Evolutionary conservation across 2,888 invertebrate species (phyloP), one percentile per base, ranked within the genome.

Genomic region (Drosophila rellima): DNA sequence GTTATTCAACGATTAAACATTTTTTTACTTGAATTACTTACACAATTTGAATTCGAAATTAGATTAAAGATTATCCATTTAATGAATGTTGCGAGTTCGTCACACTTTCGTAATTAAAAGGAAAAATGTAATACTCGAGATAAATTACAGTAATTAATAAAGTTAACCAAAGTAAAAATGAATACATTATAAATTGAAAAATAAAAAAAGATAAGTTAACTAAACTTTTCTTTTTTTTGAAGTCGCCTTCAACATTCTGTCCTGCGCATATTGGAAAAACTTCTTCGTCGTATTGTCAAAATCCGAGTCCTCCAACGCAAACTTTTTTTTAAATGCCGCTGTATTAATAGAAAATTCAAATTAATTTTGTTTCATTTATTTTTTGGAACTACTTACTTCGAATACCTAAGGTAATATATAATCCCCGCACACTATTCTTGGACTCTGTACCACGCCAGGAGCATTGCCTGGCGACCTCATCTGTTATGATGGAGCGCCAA

Each of bases 391-490:
- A 10, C 37, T 6, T 7, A 15, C 15, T 15, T 37, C 15, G 7
- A 37, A 15, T 15, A 37, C 37, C 15, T 7, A 37, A 37, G 15
- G 37, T 37, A 7, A 37, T 37, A 8, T 37, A 15, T 13, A 37
- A 37, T n/a, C 15, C 37, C 7, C 37, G 37, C 7, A 37, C 37
- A 37, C 37, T 37, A 37, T 37, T 15, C 15, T 37, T 37, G 8
- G 37, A 37, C 37, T 37, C 37, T 7, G 37, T 37, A 7, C 37
- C 37, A 15, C 37, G 37, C 37, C 37, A 37, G n/a, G 37, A 37
- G 3, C 37, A 37, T 37, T 37, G 37, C 13, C 37, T n/a, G 2
- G 15, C 37, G 15, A 37, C 15, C 15, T 37, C 37, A 37, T 37
- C 37, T 15, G 7, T 15, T 15, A 37, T 6, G 2, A 37, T 15